Percentiles rank a stretch among this genome's conserved stretches.
Evolutionary conservation across 2,797 vertebrate species (phyloP).

Genomic region (Hyperoplus lanceolatus): DNA sequence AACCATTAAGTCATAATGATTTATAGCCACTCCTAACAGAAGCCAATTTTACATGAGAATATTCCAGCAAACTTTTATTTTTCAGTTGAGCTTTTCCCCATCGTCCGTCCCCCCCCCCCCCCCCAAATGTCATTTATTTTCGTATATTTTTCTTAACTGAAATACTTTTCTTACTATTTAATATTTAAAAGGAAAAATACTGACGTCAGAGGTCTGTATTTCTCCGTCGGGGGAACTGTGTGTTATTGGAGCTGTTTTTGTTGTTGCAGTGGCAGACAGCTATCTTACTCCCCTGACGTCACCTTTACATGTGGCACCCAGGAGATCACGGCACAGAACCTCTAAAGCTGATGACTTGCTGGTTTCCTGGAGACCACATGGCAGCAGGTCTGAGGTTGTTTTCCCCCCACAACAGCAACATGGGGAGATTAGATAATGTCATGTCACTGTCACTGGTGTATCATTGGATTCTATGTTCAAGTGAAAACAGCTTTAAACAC

Average conservation of each 20-base stretch:
- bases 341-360: slow-evolving; percentile 58
- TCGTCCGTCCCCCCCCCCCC: too few relatives aligned
- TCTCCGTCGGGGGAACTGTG: slow-evolving; percentile 20
- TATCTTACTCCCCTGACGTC: slow-evolving; percentile 76
- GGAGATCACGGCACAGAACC: slow-evolving; percentile 71
- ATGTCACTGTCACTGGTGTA: neutral
- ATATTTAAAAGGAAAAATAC: slow-evolving; percentile 6
- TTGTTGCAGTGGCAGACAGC: slow-evolving; percentile 52
- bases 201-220: slow-evolving; percentile 38
- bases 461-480: slow-evolving; percentile 10
- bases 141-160: neutral
- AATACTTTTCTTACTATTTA: neutral
- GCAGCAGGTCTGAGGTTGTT: slow-evolving; percentile 60
- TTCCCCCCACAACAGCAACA: slow-evolving; percentile 46
- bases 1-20: slow-evolving; percentile 27
- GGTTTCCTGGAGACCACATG: slow-evolving; percentile 74
- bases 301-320: slow-evolving; percentile 55
- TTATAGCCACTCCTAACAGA: slow-evolving; percentile 32
- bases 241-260: slow-evolving; percentile 78
- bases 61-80: neutral
- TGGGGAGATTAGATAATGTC: slow-evolving; percentile 14
- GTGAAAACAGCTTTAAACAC: neutral
- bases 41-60: slow-evolving; percentile 2
- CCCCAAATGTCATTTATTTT: neutral
- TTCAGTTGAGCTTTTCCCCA: neutral